Evolutionary conservation across 2,113 vertebrate genomes (phyloP).

Genomic region (Riparia riparia): DNA sequence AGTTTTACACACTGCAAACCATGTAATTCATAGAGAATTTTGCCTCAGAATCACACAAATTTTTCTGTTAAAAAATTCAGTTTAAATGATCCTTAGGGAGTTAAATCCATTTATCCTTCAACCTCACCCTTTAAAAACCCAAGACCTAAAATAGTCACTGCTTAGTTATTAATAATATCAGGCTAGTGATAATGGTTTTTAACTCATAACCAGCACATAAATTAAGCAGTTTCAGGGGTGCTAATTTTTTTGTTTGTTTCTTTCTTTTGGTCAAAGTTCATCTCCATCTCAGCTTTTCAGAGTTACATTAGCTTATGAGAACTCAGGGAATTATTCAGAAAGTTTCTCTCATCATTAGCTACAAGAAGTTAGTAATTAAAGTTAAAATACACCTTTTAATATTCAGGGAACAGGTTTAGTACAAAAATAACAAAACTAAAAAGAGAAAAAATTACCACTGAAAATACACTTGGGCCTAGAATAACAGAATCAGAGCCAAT

Average conservation of each 20-base stretch:
- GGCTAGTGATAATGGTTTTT: constrained; percentile 39
- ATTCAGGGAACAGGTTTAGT: not conserved
- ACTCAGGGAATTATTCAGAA: constrained; percentile 31
- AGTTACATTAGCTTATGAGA: constrained; percentile 49
- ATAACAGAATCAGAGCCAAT: not conserved
- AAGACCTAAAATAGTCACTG: constrained; percentile 29
- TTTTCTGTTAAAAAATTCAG: constrained; percentile 42
- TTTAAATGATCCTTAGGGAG: constrained; percentile 10
- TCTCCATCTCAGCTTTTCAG: constrained; percentile 17
- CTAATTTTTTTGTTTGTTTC: not conserved
- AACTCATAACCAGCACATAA: constrained; percentile 53
- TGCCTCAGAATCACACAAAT: not conserved
- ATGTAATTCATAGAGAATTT: not conserved
- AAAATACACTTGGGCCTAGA: not conserved
- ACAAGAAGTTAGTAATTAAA: constrained; percentile 54
- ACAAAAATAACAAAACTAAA: not conserved
- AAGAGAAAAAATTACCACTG: not conserved
- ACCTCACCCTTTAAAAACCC: not conserved
- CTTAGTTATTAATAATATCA: constrained; percentile 57
- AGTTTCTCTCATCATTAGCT: constrained; percentile 40
- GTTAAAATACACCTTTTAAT: constrained; percentile 34
- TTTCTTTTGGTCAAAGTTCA: constrained; percentile 55
- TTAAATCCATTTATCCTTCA: not conserved
- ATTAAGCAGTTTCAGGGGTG: constrained; percentile 10
- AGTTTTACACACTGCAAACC: not conserved